phyloP scores from a whole-genome alignment of 1,140 invertebrate species.

The Acromyrmex heyeri region DNA sequence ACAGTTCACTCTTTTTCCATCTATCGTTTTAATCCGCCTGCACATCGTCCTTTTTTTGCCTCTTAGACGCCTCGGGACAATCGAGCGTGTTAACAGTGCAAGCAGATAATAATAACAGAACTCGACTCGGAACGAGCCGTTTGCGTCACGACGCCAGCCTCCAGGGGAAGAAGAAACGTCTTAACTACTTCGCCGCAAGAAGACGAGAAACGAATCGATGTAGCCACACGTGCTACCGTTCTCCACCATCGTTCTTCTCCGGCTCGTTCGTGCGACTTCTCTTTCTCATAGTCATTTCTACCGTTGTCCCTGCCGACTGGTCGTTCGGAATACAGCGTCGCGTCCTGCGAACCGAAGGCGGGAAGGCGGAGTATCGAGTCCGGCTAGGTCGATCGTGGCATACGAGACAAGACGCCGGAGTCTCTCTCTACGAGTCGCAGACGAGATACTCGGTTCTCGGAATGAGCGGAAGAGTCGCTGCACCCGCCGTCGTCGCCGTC shows the following conservation, averaged over 20 bases:
- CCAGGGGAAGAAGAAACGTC: conserved; percentile 55
- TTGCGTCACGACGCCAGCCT: conserved; percentile 51
- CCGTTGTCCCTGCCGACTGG: not conserved
- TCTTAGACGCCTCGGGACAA: conserved; percentile 7
- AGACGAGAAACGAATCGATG: conserved; percentile 73
- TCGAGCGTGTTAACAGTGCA: conserved; percentile 64
- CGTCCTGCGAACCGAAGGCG: conserved; percentile 36
- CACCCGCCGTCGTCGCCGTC: conserved; percentile 45
- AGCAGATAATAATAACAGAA: conserved; percentile 54
- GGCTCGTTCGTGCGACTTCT: conserved; percentile 30
- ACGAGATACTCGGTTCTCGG: conserved; percentile 79
- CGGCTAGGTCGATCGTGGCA: conserved; percentile 83
- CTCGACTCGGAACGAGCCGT: conserved; percentile 44
- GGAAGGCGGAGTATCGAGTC: conserved; percentile 17
- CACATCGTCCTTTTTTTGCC: not conserved
- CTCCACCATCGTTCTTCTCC: conserved; percentile 50
- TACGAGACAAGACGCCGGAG: conserved; percentile 77
- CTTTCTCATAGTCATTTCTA: conserved; percentile 28
- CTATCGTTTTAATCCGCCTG: not conserved
- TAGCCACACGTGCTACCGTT: conserved; percentile 69
- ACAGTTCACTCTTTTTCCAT: not conserved
- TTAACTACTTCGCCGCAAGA: conserved; percentile 59
- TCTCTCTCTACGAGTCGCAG: conserved; percentile 69
- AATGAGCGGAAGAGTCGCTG: conserved; percentile 76
- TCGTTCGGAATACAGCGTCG: conserved; percentile 56